Base-by-base conservation (phyloP, 1,140 invertebrate species). In the Scylla paramamosain region DNA sequence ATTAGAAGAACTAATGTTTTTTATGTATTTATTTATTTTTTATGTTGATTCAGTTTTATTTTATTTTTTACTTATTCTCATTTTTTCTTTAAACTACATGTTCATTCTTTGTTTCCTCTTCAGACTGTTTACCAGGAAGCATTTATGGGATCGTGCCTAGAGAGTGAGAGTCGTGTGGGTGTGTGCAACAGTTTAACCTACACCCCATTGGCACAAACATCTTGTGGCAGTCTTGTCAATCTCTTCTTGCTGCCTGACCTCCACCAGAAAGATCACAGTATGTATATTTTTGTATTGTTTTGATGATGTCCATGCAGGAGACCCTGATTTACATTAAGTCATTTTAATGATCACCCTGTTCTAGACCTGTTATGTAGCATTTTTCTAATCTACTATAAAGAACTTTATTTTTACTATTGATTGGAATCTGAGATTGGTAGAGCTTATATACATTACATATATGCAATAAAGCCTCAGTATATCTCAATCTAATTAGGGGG, bases 201-300 rank as follows among this genome's bases (percentile, higher is more conserved):
- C 88, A 97, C 97, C 95, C 97, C 97, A 91, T 96, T 98, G 86
- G 97, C 97, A 96, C 96, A 97, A 20, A 97, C 97, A 92, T 97
- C 97, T 59, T 97, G 97, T 96, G 97, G 97, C 29, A 97, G 97
- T 92, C 97, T 97, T 25, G 97, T 98, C 46, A 98, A 98, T 97
- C 97, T 98, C 91, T 98, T 98, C 97, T 96, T 98, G 10, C 97
- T 98, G 95, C 98, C 98, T 46, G 97, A 97, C 92, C 97, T 94
- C 39, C 67, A 93, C 20, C 87, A 98, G 83, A 97, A 97, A 88
- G 97, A 97, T 96, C 97, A 97, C 96, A 97, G 98, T 98, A 97
- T 97, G 96, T 97, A 96, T 93, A 94, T 95, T 83, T 92, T 94
- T 48, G 14, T 83, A 32, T 93, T 91, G 39, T 92, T 95, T 87